phyloP scores from a whole-genome alignment of 2,113 vertebrate species.

The Salvelinus namaycush region DNA sequence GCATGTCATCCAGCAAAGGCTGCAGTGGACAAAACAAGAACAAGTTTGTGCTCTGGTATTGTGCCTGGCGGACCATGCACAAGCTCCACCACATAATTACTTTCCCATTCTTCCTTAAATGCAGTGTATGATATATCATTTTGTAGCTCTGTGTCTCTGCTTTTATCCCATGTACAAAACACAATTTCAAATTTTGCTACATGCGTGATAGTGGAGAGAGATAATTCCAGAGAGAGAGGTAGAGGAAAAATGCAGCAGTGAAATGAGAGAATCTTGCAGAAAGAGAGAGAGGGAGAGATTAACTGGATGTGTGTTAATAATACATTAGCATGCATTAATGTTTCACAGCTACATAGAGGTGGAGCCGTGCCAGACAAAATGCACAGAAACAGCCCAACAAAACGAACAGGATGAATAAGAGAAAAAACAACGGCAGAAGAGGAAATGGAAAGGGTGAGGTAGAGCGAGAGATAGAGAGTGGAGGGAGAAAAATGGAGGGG shows the following conservation, averaged over 20 bases:
- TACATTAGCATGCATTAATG: slow-evolving; percentile 41
- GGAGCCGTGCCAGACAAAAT: slow-evolving; percentile 39
- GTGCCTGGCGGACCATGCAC: too few relatives aligned
- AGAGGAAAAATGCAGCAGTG: background rate
- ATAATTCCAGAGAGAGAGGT: background rate
- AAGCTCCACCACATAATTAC: too few relatives aligned
- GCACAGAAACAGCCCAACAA: slow-evolving; percentile 18
- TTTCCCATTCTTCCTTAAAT: too few relatives aligned
- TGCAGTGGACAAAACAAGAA: too few relatives aligned
- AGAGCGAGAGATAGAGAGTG: background rate
- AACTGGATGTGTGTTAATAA: slow-evolving; percentile 51
- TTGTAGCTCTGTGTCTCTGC: too few relatives aligned
- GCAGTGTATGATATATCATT: too few relatives aligned
- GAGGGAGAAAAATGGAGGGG: too few relatives aligned
- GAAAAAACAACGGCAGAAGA: slow-evolving; percentile 1
- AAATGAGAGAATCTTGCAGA: background rate
- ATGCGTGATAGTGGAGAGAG: too few relatives aligned
- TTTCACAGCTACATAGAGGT: slow-evolving; percentile 44
- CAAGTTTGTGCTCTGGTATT: too few relatives aligned
- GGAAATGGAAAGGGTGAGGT: background rate
- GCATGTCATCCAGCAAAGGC: too few relatives aligned
- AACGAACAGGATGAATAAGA: background rate
- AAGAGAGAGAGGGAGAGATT: slow-evolving; percentile 21
- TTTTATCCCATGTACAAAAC: too few relatives aligned
- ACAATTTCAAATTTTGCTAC: too few relatives aligned